Percentiles rank a stretch among this genome's conserved stretches.
Conservation (phyloP, 53 echinoderm and acorn worm species). For the Astropecten irregularis region DNA sequence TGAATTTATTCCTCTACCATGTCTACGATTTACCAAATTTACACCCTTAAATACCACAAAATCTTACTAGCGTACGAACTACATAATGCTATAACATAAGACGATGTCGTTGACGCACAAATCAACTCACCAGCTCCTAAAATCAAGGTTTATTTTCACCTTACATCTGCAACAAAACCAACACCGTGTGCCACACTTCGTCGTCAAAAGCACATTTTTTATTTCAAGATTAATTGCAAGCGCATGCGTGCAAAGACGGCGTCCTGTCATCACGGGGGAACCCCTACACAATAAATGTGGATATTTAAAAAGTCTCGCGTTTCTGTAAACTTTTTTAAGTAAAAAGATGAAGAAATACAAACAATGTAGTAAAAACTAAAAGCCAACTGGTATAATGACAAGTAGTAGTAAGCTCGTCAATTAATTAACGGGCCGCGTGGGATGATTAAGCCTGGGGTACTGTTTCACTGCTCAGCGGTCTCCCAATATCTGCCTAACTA, state of each 20-base stretch:
- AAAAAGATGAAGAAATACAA: too few relatives aligned
- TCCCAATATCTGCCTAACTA: too few relatives aligned
- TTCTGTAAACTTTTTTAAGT: too few relatives aligned
- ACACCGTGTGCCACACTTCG: neutral
- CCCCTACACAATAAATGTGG: neutral
- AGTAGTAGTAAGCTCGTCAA: too few relatives aligned
- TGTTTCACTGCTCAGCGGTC: too few relatives aligned
- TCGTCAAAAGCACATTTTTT: neutral
- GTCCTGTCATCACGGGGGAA: neutral
- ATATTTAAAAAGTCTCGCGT: too few relatives aligned
- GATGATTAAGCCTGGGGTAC: too few relatives aligned
- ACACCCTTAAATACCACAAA: neutral
- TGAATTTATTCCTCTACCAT: too few relatives aligned
- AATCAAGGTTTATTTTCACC: conserved; percentile 12
- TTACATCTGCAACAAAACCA: neutral
- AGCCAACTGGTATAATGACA: too few relatives aligned
- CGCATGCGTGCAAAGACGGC: neutral
- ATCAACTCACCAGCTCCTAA: conserved; percentile 39
- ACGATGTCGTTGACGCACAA: conserved; percentile 6
- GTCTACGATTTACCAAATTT: neutral
- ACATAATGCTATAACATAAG: neutral
- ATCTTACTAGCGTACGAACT: neutral
- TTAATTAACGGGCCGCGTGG: too few relatives aligned
- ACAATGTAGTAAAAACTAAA: too few relatives aligned
- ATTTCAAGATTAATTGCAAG: neutral